Evolutionary conservation across 1,140 invertebrate genomes (phyloP), one percentile per base, ranked within the genome.

Genomic region (Zaprionus inermis): DNA sequence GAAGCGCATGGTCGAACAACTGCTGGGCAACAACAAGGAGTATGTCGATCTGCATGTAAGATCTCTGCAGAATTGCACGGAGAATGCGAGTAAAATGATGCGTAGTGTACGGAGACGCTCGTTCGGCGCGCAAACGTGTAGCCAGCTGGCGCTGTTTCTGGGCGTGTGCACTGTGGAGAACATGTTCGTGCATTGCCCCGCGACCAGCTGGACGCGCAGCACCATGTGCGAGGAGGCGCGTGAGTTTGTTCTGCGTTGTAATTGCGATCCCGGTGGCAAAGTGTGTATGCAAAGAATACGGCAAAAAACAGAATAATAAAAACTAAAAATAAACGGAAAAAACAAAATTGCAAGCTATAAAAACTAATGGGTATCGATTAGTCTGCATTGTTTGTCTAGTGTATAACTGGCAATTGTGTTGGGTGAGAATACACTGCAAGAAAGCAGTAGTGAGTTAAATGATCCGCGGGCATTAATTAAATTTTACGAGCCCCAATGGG

Each of bases 101-200:
- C 41, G 30, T 7, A 44, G 28, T 6, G 14, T 55, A 1, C 59
- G 22, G 0, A 38, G 57, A 7, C 54, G 60, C 7, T n/a, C 54
- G 0, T 41, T 32, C 0, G 54, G 44, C 7, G 6, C 10, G 0
- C 44, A 72, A 12, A 12, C 55, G 1, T 88, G 84, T 22, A 73
- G 68, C 1, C 51, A 52, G 0, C 5, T 66, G 11, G 52, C 84
- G 0, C 0, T 83, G 0, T 56, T 56, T 1, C 68, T 74, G 20
- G 65, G 34, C 0, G 20, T 78, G 0, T 88, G 83, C 56, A 12
- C 68, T 1, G 57, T 61, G 44, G 72, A 34, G n/a, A 68, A 80
- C 12, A 52, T 68, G 0, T 88, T 80, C 22, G 59, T 49, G 24
- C n/a, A 89, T 11, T 88, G 80, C 0, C 83, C 83, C 0, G 5